Evolutionary conservation across 2,113 vertebrate species (phyloP).

Genomic region (Turdus rufiventris): DNA sequence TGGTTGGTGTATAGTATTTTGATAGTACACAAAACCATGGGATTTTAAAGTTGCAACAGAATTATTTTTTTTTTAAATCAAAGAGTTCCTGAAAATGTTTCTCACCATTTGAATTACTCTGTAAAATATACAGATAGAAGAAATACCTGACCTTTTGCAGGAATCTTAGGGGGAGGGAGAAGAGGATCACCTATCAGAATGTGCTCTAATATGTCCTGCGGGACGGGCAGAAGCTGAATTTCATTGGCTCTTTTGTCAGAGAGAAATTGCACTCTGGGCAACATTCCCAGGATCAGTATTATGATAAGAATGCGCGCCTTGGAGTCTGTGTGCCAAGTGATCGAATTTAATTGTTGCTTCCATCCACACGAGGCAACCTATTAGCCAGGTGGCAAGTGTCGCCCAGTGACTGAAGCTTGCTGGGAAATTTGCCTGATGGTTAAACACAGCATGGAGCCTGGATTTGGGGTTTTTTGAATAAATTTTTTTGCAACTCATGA

Average conservation of each 20-base stretch:
- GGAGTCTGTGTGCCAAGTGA: neutral
- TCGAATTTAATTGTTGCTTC: neutral
- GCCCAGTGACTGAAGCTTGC: neutral
- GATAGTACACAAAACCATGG: neutral
- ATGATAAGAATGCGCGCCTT: neutral
- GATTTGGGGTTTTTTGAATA: neutral
- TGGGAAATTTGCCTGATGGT: neutral
- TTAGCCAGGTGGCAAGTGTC: neutral
- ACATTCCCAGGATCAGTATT: constrained; percentile 4
- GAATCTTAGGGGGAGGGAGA: neutral
- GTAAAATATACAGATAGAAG: neutral
- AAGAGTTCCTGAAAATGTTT: neutral
- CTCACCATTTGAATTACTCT: neutral
- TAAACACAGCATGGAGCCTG: neutral
- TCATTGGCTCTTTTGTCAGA: neutral
- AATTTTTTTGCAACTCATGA: neutral
- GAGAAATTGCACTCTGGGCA: constrained; percentile 38
- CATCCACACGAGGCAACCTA: neutral
- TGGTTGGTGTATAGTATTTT: neutral
- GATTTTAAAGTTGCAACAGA: neutral
- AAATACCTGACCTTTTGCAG: constrained; percentile 1
- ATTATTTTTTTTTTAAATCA: neutral
- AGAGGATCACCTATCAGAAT: constrained; percentile 15
- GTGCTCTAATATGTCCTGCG: neutral
- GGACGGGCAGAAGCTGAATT: neutral